A percentile compares a stretch with the other conserved stretches of the same genome.
Conservation (phyloP, 2,888 invertebrate species). For the Quadroppia sp. region DNA sequence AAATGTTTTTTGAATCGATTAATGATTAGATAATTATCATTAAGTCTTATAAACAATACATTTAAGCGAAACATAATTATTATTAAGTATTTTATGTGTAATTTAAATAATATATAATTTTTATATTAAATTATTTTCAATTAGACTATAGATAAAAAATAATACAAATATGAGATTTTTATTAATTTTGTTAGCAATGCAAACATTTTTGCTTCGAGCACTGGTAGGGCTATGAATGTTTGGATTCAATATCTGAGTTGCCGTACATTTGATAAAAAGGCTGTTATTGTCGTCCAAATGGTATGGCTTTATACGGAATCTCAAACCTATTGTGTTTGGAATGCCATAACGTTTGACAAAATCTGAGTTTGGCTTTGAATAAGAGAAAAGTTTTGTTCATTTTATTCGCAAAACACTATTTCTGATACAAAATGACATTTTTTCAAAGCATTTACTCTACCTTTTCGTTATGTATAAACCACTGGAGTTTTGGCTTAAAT, state of each 20-base stretch:
- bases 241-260: not conserved
- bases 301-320: constrained; percentile 25
- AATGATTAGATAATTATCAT: no score
- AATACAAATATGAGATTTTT: constrained; percentile 20
- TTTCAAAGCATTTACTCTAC: not conserved
- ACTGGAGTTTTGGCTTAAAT: constrained; percentile 18
- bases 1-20: no score
- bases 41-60: no score
- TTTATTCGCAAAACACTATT: no score
- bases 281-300: constrained; percentile 25
- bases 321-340: constrained; percentile 25
- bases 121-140: not conserved
- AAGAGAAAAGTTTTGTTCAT: no score
- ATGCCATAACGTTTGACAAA: constrained; percentile 24
- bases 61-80: no score
- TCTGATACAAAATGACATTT: not conserved
- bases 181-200: constrained; percentile 10
- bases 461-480: constrained; percentile 29
- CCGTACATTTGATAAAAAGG: constrained; percentile 23
- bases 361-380: not conserved
- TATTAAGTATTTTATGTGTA: no score
- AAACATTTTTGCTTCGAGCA: not conserved
- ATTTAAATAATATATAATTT: no score
- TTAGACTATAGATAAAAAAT: not conserved
- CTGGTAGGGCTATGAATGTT: not conserved